Conservation (phyloP, 2,113 vertebrate species). For the Haliaeetus leucogaster region DNA sequence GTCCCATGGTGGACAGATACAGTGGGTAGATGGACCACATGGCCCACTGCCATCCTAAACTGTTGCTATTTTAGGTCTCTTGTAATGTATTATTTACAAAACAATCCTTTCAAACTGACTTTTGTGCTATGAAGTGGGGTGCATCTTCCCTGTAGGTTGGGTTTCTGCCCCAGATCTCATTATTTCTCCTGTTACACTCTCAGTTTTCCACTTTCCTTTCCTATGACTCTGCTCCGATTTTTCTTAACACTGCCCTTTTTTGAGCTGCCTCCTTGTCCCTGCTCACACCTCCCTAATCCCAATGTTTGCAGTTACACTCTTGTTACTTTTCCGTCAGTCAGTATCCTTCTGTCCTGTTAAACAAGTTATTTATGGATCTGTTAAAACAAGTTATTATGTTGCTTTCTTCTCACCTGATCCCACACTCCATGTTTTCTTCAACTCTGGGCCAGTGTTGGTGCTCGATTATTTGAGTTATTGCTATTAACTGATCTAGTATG, state of each 20-base stretch:
- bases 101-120: not conserved
- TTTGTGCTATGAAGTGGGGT: not conserved
- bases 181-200: not conserved
- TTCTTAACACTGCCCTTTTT: not conserved
- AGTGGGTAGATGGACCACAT: not conserved
- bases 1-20: not conserved
- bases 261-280: not conserved
- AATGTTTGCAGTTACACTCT: not conserved
- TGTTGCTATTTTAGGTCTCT: not conserved
- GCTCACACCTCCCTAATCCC: not conserved
- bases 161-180: not conserved
- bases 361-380: not conserved
- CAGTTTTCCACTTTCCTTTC: not conserved
- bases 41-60: not conserved
- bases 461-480: not conserved
- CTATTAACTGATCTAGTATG: not conserved
- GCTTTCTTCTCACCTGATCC: not conserved
- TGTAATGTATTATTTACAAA: not conserved
- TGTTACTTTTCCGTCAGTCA: not conserved
- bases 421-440: rapidly evolving
- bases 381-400: not conserved
- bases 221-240: not conserved
- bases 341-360: not conserved
- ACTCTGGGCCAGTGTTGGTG: not conserved
- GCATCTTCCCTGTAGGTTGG: not conserved